phyloP scores from a whole-genome alignment of 1,140 invertebrate species.

The Drosophila auraria region DNA sequence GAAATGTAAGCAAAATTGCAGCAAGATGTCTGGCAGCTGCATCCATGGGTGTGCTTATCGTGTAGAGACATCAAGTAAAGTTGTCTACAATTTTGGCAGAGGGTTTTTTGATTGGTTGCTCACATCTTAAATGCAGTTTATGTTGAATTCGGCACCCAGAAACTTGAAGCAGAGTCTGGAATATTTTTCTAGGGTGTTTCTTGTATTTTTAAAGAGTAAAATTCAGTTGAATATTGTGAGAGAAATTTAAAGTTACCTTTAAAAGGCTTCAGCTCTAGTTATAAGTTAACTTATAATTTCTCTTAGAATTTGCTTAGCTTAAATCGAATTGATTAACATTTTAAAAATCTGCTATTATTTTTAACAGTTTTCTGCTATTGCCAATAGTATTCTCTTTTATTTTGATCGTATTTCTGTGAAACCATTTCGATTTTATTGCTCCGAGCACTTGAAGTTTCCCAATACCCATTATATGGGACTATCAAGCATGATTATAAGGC shows the following conservation, averaged over 20 bases:
- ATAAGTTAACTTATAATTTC: not conserved
- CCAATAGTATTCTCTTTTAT: not conserved
- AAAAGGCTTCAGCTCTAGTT: not conserved
- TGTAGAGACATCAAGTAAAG: slow-evolving; percentile 14
- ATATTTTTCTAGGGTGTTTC: not conserved
- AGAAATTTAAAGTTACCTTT: too few relatives aligned
- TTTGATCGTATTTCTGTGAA: not conserved
- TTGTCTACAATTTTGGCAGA: slow-evolving; percentile 17
- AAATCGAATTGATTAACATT: not conserved
- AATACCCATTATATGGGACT: slow-evolving; percentile 13
- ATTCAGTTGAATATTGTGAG: not conserved
- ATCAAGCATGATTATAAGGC: slow-evolving; percentile 35
- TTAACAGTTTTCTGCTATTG: not conserved
- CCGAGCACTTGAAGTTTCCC: slow-evolving; percentile 4
- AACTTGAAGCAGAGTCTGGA: not conserved
- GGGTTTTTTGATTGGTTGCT: slow-evolving; percentile 23
- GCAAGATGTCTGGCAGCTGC: slow-evolving; percentile 10
- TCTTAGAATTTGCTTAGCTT: not conserved
- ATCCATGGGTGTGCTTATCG: not conserved
- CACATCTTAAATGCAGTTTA: slow-evolving; percentile 10
- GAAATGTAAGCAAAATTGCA: slow-evolving; percentile 28
- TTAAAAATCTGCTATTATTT: not conserved
- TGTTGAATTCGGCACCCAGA: slow-evolving; percentile 10
- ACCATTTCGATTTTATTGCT: slow-evolving; percentile 8
- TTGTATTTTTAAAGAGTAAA: not conserved